Conservation (phyloP, 30 jellyfish, hydroid and myxozoan species). For the Aurelia sp. region DNA sequence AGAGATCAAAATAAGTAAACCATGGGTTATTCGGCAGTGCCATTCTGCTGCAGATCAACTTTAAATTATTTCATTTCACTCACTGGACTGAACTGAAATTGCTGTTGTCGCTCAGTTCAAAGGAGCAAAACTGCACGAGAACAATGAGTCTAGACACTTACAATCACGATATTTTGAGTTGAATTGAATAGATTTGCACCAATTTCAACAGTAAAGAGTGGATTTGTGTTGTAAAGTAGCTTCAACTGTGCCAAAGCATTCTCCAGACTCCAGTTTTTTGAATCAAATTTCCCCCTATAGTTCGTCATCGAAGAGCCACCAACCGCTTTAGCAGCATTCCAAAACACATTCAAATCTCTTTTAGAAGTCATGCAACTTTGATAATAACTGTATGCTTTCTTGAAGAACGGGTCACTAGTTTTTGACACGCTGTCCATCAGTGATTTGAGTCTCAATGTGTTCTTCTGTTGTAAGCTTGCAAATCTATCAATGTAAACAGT, state of each 20-base stretch:
- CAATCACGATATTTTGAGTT: not conserved
- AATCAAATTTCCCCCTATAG: too few relatives aligned
- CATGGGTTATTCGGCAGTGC: too few relatives aligned
- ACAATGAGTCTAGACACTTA: too few relatives aligned
- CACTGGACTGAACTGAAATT: too few relatives aligned
- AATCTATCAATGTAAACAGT: too few relatives aligned
- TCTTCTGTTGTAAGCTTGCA: not conserved
- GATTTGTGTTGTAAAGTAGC: not conserved
- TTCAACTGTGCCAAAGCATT: slow-evolving; percentile 4
- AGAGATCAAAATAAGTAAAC: too few relatives aligned
- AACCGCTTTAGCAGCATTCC: not conserved
- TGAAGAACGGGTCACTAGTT: slow-evolving; percentile 20
- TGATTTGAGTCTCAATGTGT: not conserved
- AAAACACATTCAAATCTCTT: slow-evolving; percentile 3
- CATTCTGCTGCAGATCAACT: too few relatives aligned
- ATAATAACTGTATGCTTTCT: slow-evolving; percentile 10
- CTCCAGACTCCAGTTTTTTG: too few relatives aligned
- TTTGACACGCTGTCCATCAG: slow-evolving; percentile 4
- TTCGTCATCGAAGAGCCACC: too few relatives aligned
- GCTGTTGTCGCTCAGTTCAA: too few relatives aligned
- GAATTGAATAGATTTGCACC: slow-evolving; percentile 9
- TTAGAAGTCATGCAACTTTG: not conserved
- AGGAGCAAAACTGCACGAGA: too few relatives aligned
- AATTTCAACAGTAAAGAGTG: slow-evolving; percentile 13
- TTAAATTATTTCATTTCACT: too few relatives aligned